Conservation (phyloP, 2,888 invertebrate genomes). For the Volucella inanis region DNA sequence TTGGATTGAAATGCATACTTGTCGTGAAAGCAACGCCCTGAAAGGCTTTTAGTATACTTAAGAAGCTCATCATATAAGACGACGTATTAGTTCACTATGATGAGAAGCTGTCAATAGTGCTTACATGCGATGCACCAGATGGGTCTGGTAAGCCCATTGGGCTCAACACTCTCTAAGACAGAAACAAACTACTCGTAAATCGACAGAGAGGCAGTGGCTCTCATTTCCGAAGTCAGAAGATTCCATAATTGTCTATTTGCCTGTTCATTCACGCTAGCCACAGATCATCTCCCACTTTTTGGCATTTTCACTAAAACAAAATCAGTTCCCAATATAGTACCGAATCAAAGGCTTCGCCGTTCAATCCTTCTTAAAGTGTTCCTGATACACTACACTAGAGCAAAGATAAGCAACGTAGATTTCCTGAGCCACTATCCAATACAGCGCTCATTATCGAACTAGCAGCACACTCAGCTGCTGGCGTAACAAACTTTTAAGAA, state of each 20-base stretch:
- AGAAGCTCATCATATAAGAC: constrained; percentile 55
- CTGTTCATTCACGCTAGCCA: constrained; percentile 26
- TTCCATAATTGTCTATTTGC: constrained; percentile 34
- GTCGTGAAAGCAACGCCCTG: constrained; percentile 47
- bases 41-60: constrained; percentile 51
- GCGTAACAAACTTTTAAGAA: constrained; percentile 43
- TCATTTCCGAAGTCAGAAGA: constrained; percentile 32
- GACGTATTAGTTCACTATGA: constrained; percentile 52
- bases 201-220: constrained; percentile 19
- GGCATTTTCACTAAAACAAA: constrained; percentile 29
- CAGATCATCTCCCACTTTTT: constrained; percentile 29
- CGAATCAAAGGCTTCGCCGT: constrained; percentile 26
- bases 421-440: constrained; percentile 40
- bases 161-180: constrained; percentile 16
- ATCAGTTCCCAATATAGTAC: constrained; percentile 32
- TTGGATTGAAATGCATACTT: constrained; percentile 66
- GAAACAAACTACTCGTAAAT: constrained; percentile 30
- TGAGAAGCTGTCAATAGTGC: constrained; percentile 49
- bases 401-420: constrained; percentile 15
- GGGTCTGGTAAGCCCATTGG: no score
- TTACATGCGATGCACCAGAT: no score
- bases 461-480: constrained; percentile 23
- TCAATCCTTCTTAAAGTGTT: constrained; percentile 31
- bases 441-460: constrained; percentile 53
- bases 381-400: background rate